Base-by-base conservation (phyloP, 2,888 invertebrate genomes). In the Drosophila falleni region DNA sequence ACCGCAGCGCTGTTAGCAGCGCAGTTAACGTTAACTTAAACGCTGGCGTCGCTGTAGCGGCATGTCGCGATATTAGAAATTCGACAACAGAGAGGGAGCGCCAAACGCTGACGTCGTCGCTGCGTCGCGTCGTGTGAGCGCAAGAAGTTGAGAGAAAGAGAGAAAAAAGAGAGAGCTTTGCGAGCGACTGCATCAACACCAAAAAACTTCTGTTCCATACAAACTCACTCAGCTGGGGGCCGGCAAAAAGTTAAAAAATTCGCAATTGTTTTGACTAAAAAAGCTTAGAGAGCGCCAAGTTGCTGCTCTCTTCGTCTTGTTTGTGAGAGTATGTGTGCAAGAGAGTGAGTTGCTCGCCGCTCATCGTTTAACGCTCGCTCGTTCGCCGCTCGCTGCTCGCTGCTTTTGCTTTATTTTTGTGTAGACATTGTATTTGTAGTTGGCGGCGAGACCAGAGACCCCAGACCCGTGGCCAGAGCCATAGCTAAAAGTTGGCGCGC, bases 211-310 rank as follows among this genome's bases (percentile, higher is more conserved):
- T 50, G 65, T 68, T 41, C 49, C 75, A 63, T 54, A 69, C 46
- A 70, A 29, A 37, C 13, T 29, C 41, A 54, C 71, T 60, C 74
- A 68, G 65, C 67, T 78, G 80, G 65, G 70, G 71, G 76, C 81
- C 88, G 81, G 86, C 88, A 74, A 86, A 85, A 86, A 75, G 76
- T 72, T 41, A 78, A 80, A 73, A 67, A 74, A 74, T 83, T 86
- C 67, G 86, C 86, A 74, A 88, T 87, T 88, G 89, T 86, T 86
- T 86, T 86, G 88, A 81, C 85, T 86, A 88, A 88, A 83, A 84
- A 83, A 85, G 87, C 86, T 86, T 88, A 87, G 87, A 88, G 81
- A 77, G 80, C 41, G 35, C 44, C 31, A 37, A 26, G 33, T 16
- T 51, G 54, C 23, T 26, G 53, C 53, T 37, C 53, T 53, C 53